Conservation (phyloP, 30 jellyfish, hydroid and myxozoan genomes). For the Hydra vulgaris region DNA sequence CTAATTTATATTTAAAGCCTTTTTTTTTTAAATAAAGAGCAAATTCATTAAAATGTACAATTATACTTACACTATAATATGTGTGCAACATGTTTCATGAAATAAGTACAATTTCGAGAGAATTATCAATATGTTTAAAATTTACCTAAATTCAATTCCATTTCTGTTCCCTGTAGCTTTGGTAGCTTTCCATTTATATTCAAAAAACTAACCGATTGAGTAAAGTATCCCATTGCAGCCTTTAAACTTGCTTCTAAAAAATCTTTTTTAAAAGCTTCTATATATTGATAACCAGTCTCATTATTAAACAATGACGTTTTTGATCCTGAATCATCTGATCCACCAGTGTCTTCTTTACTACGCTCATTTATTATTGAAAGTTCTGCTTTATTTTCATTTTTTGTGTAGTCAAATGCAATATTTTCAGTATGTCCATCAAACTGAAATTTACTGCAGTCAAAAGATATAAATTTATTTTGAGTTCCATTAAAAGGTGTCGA, state of each 20-base stretch:
- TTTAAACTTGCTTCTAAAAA: neutral
- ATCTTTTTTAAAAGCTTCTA: neutral
- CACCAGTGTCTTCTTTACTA: slow-evolving; percentile 16
- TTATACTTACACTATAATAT: no score
- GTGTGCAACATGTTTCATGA: no score
- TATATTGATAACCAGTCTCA: neutral
- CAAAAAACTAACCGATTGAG: neutral
- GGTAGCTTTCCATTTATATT: slow-evolving; percentile 4
- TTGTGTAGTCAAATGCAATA: neutral
- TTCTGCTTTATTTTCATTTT: neutral
- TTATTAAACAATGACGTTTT: neutral
- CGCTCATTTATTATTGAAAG: slow-evolving; percentile 11
- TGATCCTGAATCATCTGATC: slow-evolving; percentile 8
- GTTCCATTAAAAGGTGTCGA: slow-evolving; percentile 13
- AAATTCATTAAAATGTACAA: no score
- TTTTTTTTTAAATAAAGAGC: no score
- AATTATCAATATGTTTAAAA: neutral
- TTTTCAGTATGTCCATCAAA: neutral
- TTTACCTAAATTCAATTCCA: slow-evolving; percentile 6
- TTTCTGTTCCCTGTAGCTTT: slow-evolving; percentile 16
- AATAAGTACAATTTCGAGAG: no score
- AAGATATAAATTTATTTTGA: neutral
- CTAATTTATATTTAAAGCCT: no score
- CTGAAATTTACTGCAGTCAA: neutral
- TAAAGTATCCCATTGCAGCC: neutral